These are phyloP conservation scores for Tyria jacobaeae DNA, from an alignment of 2,888 invertebrate species.

Conservation along the genomic window DNA sequence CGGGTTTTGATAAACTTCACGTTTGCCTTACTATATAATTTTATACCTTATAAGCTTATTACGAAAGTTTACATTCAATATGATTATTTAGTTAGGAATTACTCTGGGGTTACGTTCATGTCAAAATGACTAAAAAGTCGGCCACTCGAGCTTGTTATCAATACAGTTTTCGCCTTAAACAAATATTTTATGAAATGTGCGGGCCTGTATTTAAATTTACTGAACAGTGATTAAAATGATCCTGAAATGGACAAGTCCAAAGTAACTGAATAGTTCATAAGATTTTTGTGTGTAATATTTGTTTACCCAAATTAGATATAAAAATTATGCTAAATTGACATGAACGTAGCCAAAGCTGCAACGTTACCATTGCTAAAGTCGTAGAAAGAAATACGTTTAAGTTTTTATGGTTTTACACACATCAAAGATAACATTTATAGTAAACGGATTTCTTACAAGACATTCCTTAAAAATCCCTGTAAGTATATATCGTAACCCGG, in stretches of 20 bases:
- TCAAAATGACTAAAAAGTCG: conserved; percentile 25
- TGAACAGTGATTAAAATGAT: not conserved
- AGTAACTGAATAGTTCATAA: not conserved
- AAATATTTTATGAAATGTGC: not conserved
- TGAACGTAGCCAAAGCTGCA: conserved; percentile 41
- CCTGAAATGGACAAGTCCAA: not conserved
- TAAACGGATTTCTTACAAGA: conserved; percentile 51
- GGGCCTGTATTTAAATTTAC: not conserved
- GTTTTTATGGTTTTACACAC: conserved; percentile 29
- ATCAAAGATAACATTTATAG: conserved; percentile 32
- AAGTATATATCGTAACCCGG: conserved; percentile 62
- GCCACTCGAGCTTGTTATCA: not conserved
- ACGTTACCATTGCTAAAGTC: conserved; percentile 44
- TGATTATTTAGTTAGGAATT: conserved; percentile 33
- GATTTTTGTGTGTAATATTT: not conserved
- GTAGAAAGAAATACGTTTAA: conserved; percentile 48
- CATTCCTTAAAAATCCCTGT: conserved; percentile 51
- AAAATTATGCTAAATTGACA: conserved; percentile 36
- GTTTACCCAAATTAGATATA: too few species aligned
- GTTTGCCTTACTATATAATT: conserved; percentile 34
- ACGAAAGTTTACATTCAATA: conserved; percentile 40
- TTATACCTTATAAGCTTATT: conserved; percentile 31
- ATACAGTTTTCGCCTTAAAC: not conserved
- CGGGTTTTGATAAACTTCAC: conserved; percentile 58
- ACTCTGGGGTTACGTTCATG: conserved; percentile 47